Base-by-base conservation (phyloP, 2,797 vertebrate genomes). In the Pelochelys cantorii region DNA sequence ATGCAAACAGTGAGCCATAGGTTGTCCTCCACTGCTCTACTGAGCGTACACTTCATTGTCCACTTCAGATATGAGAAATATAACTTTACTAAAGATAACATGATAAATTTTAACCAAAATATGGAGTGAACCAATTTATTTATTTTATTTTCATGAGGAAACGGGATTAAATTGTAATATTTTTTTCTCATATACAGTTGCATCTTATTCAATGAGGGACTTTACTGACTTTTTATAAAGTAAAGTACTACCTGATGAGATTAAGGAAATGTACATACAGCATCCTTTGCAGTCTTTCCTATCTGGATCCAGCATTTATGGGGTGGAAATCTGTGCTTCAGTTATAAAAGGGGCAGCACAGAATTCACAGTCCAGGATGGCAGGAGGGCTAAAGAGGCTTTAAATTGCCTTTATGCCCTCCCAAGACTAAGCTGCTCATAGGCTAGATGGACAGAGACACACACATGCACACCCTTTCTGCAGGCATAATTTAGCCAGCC, bases 181-280 rank as follows among this genome's bases (percentile, higher is more conserved):
- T 34, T 68, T 68, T 87, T 3, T 2, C 10, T 25, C 31, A 88
- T 14, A 82, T 53, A 79, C 90, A 90, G 57, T 0, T 15, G 0
- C 2, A 4, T 7, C 90, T 79, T 86, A 55, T 79, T 65, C 34
- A n/a, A 4, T 56, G 17, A 54, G 65, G 81, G 59, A 74, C 78
- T n/a, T 48, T 9, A 60, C 0, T 79, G 52, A 23, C n/a, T 65
- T 89, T 85, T 94, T 54, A 53, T 79, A 83, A 65, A 79, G 5
- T 23, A 59, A 84, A 0, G 1, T 20, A 29, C 7, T 17, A 57
- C 5, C 10, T 0, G 0, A 7, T 81, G 34, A 37, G 56, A 52
- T 79, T 65, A 52, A 79, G 1, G 10, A 0, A 48, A 14, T 0
- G 2, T 2, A 59, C 7, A 56, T 1, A 11, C 20, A 2, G 2